Base-by-base conservation (phyloP, 2,113 vertebrate genomes). In the Pleuronectes platessa region DNA sequence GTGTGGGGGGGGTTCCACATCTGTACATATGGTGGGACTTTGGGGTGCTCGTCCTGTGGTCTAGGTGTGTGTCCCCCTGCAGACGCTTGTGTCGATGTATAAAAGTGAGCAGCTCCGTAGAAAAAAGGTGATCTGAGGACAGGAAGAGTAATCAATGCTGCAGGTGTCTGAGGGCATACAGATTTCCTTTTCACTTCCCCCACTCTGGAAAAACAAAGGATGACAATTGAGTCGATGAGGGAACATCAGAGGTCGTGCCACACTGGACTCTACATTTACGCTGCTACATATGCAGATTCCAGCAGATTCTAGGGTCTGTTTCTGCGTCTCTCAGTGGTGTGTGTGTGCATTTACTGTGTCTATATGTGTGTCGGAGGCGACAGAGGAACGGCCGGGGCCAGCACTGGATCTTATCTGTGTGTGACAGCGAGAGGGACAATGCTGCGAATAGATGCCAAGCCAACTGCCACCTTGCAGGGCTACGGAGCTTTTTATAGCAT, bases 401-500 rank as follows among this genome's bases (percentile, higher is more conserved):
- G 74, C 73, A 59, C 75, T 81, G 79, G 88, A 88, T 91, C 85
- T 90, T 93, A 89, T 93, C 88, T 78, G 74, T 85, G 80, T 88
- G 86, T 91, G 85, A 92, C 89, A 90, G 84, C 64, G 81, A 90
- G 79, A 88, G 87, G 86, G 89, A 93, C 91, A 92, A 90, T 90
- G 83, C 83, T 78, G 86, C 70, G 59, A 92, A 93, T 89, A 86
- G 89, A 90, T 89, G 86, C 90, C 88, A 89, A 91, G 83, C 84
- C 85, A 87, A 91, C 90, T 90, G 90, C 87, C 91, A 92, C 90
- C 88, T 92, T 82, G 78, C 82, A 89, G 86, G 83, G 83, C 82
- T 81, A 66, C 62, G 59, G 75, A 0, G 78, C 89, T 93, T 93
- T 92, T 91, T 92, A 90, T 92, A 93, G 88, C 80, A 61, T 77